Base-by-base conservation (phyloP, 2,888 invertebrate species). In the Flexamia atlantica region DNA sequence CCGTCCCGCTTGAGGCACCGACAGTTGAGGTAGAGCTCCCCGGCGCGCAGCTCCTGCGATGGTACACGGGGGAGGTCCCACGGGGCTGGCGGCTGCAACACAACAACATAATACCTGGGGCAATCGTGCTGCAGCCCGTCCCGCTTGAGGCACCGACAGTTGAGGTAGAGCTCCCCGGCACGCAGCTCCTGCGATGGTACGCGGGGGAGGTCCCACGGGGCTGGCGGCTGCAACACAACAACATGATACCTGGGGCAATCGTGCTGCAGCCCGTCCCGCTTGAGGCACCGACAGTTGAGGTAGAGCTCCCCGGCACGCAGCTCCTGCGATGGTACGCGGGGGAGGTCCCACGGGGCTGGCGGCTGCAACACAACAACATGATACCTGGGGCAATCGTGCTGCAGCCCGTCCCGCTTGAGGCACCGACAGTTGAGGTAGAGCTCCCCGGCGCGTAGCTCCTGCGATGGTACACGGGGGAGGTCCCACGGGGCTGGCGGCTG, bases 261-360 rank as follows among this genome's bases (percentile, higher is more conserved):
- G 25, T 82, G 70, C 30, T 82, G 82, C 14, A 82, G 82, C n/a
- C 82, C 82, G 20, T 82, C 70, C 23, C 70, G 42, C 1, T 50
- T 42, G n/a, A 28, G 20, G 28, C 82, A 82, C 28, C 70, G 46
- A 14, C 82, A 82, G 70, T 70, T 50, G 10, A 25, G 12, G 23
- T 50, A 50, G 50, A 82, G 28, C n/a, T 14, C 7, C 17, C 82
- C 82, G n/a, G 70, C 68, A 10, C 82, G 36, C 25, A 82, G 30
- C 42, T 83, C 83, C 36, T 83, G 74, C 14, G 76, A 76, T 17
- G 72, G 64, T 0, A 57, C 60, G 20, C 64, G 53, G 23, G 60
- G 83, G 9, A 83, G 32, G 20, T 74, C 46, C 83, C 79, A 79
- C 2, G 83, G 83, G 14, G 79, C 64, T 1, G 79, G 46, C 0